These are phyloP conservation scores for Xyliphius kryptos DNA, from an alignment of 2,113 vertebrate species.

Conservation along the genomic window DNA sequence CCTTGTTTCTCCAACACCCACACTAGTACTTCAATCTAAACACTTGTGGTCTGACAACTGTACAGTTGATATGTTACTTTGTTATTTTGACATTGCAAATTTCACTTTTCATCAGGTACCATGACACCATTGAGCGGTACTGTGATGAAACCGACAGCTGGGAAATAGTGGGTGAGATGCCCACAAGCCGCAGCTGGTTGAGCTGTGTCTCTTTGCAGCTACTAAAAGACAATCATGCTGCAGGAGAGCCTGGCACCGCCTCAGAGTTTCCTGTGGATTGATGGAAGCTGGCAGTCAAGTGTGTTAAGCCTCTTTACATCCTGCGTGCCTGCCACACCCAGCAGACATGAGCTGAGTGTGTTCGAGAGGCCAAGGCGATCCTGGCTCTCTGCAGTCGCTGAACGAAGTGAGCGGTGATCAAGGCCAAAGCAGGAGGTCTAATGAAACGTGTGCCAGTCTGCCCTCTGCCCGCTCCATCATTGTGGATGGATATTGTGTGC, in stretches of 20 bases:
- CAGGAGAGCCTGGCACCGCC: conserved; percentile 36
- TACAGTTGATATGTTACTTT: too few species aligned
- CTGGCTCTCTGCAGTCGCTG: too few species aligned
- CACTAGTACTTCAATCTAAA: too few species aligned
- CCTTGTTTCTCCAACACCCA: too few species aligned
- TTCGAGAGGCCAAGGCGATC: background rate
- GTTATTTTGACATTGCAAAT: background rate
- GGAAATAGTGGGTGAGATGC: conserved; percentile 74
- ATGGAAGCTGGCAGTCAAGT: background rate
- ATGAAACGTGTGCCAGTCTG: conserved; percentile 23
- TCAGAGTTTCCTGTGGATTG: conserved; percentile 49
- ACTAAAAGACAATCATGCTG: conserved; percentile 56
- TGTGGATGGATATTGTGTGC: background rate
- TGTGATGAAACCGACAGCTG: conserved; percentile 64
- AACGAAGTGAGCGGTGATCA: too few species aligned
- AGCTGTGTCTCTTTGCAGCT: conserved; percentile 70
- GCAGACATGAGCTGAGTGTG: background rate
- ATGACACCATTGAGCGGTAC: conserved; percentile 72
- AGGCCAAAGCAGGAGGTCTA: background rate
- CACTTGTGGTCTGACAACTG: too few species aligned
- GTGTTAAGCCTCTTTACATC: conserved; percentile 8
- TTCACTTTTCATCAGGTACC: conserved; percentile 56
- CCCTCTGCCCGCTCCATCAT: conserved; percentile 1
- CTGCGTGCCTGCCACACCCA: conserved; percentile 7
- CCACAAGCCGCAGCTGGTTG: conserved; percentile 72